These are phyloP conservation scores for Brachionus manjavacas DNA, from an alignment of 1,140 invertebrate genomes.

Conservation along the genomic window DNA sequence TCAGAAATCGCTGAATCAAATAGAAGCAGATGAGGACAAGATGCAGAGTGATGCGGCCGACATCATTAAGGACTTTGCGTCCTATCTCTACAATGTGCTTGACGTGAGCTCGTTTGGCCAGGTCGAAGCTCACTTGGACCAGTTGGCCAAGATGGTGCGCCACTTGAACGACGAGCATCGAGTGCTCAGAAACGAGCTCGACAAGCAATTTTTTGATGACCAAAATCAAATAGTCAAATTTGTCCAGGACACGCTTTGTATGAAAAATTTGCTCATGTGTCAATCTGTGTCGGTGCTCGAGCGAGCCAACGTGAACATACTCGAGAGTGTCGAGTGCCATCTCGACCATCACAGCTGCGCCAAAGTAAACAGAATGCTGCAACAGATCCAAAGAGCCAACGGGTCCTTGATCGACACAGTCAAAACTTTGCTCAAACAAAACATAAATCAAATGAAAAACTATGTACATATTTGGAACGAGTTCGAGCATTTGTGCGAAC, in stretches of 20 bases:
- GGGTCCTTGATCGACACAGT: not conserved
- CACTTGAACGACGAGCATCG: not conserved
- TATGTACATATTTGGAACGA: slow-evolving; percentile 25
- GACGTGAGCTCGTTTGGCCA: not conserved
- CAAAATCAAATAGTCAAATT: not conserved
- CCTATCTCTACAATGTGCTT: not conserved
- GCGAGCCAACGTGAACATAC: not conserved
- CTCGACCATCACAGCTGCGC: not conserved
- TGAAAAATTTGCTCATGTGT: not conserved
- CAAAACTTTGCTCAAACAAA: not conserved
- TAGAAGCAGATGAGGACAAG: not conserved
- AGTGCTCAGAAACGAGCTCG: not conserved
- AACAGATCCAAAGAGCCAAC: not conserved
- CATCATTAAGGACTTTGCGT: not conserved
- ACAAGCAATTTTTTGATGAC: not conserved
- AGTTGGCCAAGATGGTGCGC: not conserved
- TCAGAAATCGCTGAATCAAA: not conserved
- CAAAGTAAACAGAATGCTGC: not conserved
- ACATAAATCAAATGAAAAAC: not conserved
- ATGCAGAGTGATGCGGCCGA: not conserved
- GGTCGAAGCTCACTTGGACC: not conserved
- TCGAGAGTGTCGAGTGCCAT: not conserved
- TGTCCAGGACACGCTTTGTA: not conserved
- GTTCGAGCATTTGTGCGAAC: not conserved
- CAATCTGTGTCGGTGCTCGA: not conserved